These are phyloP conservation scores for Nymphicus hollandicus DNA, from an alignment of 2,113 vertebrate species.

Conservation along the genomic window DNA sequence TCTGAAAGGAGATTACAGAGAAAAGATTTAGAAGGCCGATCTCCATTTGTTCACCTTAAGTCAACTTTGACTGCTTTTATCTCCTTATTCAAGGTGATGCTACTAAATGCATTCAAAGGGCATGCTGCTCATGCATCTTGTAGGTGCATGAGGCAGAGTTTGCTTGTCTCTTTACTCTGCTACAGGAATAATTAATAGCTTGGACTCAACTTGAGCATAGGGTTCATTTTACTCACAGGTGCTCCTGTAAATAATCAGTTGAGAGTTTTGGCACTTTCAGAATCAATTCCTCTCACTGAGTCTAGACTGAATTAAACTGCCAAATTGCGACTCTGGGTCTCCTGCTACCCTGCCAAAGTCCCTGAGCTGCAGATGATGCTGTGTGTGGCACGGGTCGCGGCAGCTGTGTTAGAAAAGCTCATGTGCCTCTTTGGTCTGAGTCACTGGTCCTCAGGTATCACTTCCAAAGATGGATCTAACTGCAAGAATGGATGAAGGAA, in stretches of 20 bases:
- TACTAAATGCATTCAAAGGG: neutral
- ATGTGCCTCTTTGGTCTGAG: neutral
- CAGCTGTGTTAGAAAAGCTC: neutral
- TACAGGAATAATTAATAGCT: neutral
- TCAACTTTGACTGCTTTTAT: neutral
- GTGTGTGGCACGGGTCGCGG: too few relatives aligned
- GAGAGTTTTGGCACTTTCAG: neutral
- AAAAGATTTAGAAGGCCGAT: neutral
- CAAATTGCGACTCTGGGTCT: neutral
- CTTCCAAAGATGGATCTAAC: neutral
- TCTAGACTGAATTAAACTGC: neutral
- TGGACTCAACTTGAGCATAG: neutral
- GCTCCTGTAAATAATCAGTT: neutral
- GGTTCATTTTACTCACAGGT: neutral
- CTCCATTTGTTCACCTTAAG: neutral
- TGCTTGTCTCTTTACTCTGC: neutral
- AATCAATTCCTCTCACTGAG: neutral
- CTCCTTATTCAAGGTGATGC: neutral
- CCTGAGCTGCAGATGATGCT: neutral
- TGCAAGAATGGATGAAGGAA: neutral
- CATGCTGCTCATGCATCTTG: neutral
- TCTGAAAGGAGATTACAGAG: slow-evolving; percentile 46
- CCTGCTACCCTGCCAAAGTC: neutral
- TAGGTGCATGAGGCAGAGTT: neutral
- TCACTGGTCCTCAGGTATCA: neutral